phyloP scores from a whole-genome alignment of 2,797 vertebrate genomes.

The Hydrocynus forskahlii region DNA sequence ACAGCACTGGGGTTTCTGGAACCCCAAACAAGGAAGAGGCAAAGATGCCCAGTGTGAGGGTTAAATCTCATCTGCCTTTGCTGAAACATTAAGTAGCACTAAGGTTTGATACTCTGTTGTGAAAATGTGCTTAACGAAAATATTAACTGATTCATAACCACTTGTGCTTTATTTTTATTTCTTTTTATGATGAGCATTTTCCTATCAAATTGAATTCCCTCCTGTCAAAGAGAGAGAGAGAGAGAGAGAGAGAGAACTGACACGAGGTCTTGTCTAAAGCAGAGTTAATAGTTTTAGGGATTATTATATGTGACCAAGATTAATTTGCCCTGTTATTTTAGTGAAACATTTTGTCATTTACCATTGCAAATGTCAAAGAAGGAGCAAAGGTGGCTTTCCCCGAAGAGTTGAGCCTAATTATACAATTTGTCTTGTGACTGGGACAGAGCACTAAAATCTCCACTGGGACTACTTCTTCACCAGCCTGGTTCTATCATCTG shows the following conservation, averaged over 20 bases:
- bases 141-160: too few species aligned
- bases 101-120: neutral
- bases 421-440: constrained; percentile 83
- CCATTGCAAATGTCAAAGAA: constrained; percentile 75
- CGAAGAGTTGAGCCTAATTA: constrained; percentile 79
- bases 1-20: neutral
- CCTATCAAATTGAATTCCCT: constrained; percentile 1
- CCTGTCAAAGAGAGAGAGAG: neutral
- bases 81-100: neutral
- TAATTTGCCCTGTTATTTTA: constrained; percentile 75
- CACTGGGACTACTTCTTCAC: constrained; percentile 76
- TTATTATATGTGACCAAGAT: constrained; percentile 73
- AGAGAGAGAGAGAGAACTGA: neutral
- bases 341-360: constrained; percentile 79
- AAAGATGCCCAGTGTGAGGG: neutral
- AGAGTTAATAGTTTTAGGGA: constrained; percentile 48
- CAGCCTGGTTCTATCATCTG: constrained; percentile 75
- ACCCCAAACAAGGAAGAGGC: neutral
- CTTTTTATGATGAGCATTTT: constrained; percentile 11
- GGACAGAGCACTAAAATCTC: constrained; percentile 76
- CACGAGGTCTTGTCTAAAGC: constrained; percentile 36
- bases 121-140: constrained; percentile 31
- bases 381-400: constrained; percentile 79
- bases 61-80: neutral
- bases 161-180: too few species aligned